Evolutionary conservation across 2,113 vertebrate genomes (phyloP), one percentile per base, ranked within the genome.

Genomic region (Dicerorhinus sumatrensis): DNA sequence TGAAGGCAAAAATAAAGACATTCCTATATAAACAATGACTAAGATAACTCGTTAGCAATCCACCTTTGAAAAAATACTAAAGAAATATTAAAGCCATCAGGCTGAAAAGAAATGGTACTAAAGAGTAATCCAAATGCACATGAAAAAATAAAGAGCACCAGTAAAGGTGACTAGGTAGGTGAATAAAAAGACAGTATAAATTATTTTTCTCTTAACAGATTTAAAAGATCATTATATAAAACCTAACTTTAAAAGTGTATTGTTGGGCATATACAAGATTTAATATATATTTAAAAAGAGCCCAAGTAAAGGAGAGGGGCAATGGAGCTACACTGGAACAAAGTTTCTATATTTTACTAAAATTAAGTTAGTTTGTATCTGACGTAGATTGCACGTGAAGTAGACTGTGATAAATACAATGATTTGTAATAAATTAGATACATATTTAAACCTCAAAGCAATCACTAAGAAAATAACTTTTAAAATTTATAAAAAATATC

Each of bases 301-400:
- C 54, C 8, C 36, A 93, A 92, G 54, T 39, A 70, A 89, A 90
- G 31, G 6, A 69, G 14, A 70, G 31, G 60, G 51, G 36, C 8
- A 94, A 92, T 46, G 39, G 25, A 89, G 5, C 48, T 51, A 91
- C 4, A 85, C 0, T 13, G 11, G 58, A 85, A 46, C 27, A 88
- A 96, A 63, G 62, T 72, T 77, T 89, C 58, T 33, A 36, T 39
- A 89, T 36, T 56, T 83, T 67, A 92, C 17, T 84, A 39, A 80
- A 91, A 85, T 89, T 56, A 86, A 60, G 12, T 91, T 96, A 85
- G 25, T 80, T 80, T 92, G 11, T 21, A 85, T 84, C 20, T 94
- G 13, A 76, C 94, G 12, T 83, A 91, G 56, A 76, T 42, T 70
- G 3, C 25, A 72, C 70, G 5, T 89, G 29, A 83, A 93, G 16